A percentile compares a stretch with the other conserved stretches of the same genome.
Conservation (phyloP, 2,797 vertebrate species). For the Platalea minor region DNA sequence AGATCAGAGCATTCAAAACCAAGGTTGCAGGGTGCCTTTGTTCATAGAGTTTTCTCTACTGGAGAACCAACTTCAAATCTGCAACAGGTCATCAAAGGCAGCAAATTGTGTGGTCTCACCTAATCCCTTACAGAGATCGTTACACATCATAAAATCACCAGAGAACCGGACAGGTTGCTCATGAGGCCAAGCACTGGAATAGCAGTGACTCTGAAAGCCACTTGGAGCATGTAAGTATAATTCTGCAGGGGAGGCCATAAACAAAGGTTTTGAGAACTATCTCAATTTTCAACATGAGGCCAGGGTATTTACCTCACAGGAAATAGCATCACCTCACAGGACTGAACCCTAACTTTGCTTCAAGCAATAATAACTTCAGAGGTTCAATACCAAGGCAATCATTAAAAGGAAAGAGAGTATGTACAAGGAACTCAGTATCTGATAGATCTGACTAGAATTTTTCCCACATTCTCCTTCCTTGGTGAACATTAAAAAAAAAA, state of each 20-base stretch:
- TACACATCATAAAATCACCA: neutral
- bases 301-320: neutral
- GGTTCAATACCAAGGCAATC: neutral
- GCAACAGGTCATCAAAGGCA: neutral
- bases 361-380: neutral
- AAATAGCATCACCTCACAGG: neutral
- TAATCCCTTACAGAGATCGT: neutral
- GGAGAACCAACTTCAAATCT: neutral
- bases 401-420: neutral
- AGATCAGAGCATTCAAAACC: neutral
- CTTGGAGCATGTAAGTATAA: neutral
- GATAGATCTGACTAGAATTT: neutral
- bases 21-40: neutral
- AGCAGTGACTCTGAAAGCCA: neutral
- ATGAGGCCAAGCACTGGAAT: neutral
- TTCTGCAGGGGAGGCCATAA: neutral
- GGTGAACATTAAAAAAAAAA: neutral
- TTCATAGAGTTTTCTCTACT: neutral
- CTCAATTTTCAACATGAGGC: neutral
- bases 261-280: neutral
- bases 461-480: neutral
- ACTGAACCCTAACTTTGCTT: neutral
- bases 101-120: neutral
- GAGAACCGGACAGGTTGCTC: neutral
- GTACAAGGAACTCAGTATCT: neutral